Evolutionary conservation across 2,797 vertebrate genomes (phyloP).

Genomic region (Micrastur ruficollis): DNA sequence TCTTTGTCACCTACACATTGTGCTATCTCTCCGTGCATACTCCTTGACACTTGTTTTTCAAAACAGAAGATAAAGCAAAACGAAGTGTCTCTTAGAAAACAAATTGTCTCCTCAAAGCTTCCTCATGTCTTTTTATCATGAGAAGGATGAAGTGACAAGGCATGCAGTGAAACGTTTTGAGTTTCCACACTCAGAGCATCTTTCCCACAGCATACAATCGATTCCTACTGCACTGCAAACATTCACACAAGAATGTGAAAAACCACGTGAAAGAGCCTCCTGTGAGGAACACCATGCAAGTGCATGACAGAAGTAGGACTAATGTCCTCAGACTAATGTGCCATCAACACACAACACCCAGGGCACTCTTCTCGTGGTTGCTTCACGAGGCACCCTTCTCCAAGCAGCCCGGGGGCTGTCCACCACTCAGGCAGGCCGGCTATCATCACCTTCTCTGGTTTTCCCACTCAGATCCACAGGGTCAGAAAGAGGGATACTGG

Average conservation of each 20-base stretch:
- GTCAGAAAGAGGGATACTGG: not conserved
- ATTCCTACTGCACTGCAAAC: not conserved
- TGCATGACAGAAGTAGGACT: not conserved
- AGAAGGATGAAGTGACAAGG: not conserved
- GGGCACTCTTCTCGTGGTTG: not conserved
- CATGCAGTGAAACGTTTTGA: not conserved
- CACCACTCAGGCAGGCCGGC: not conserved
- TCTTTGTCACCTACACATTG: not conserved
- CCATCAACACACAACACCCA: not conserved
- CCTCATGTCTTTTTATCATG: not conserved
- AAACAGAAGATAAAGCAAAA: not conserved
- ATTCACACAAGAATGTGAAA: too few species aligned
- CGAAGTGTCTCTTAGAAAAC: not conserved
- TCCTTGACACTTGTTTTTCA: not conserved
- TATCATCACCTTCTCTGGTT: not conserved
- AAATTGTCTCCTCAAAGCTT: not conserved
- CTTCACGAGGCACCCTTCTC: not conserved
- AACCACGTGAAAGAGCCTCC: not conserved
- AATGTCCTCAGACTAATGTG: not conserved
- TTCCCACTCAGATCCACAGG: not conserved
- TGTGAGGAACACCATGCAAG: not conserved
- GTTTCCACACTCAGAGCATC: too few species aligned
- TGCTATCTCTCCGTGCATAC: not conserved
- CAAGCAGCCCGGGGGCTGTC: not conserved
- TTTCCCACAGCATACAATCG: not conserved